Base-by-base conservation (phyloP, 2,797 vertebrate species). In the Muscicapa striata region DNA sequence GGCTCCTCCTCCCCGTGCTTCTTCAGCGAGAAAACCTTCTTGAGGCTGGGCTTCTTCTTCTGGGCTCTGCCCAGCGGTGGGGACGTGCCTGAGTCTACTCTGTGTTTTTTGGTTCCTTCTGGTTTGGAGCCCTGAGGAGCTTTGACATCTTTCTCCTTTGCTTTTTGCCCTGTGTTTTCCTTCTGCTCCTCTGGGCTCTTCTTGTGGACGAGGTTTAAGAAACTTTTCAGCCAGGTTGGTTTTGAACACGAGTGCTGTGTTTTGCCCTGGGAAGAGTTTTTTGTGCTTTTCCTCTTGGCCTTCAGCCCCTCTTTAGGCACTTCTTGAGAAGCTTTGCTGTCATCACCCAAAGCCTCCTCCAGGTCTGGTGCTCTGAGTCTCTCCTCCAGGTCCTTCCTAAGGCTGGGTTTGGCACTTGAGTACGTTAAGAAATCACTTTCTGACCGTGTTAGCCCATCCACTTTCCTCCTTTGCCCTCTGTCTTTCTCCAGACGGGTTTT, bases 151-250 rank as follows among this genome's bases (percentile, higher is more conserved):
- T 91, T 97, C 21, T 88, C 88, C 85, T 97, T 97, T 4, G 74
- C 11, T 77, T 93, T 98, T 18, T 89, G 77, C 1, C 83, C 66
- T 27, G 8, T 1, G 1, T 97, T 98, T 82, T 97, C 96, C 59
- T 97, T 98, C 27, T 98, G 96, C 11, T 98, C 98, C 41, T 98
- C 98, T 1, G 98, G 95, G 30, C 30, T 91, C 5, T 87, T 98
- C 91, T 82, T 98, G 32, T 97, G 89, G 89, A 99, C 96, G 27
- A 98, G 62, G 48, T 93, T 97, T 12, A 98, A 4, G 8, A 99
- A 5, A 5, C 19, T 94, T 96, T 98, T 99, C 96, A 98, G 97
- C 93, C 98, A 93, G 1, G 97, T 94, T 27, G 38, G 52, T 78
- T 89, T 89, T 7, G 87, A 83, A 13, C 17, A n/a, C 0, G 16